Conservation (phyloP, 2,797 vertebrate genomes). For the Bovichtus diacanthus region DNA sequence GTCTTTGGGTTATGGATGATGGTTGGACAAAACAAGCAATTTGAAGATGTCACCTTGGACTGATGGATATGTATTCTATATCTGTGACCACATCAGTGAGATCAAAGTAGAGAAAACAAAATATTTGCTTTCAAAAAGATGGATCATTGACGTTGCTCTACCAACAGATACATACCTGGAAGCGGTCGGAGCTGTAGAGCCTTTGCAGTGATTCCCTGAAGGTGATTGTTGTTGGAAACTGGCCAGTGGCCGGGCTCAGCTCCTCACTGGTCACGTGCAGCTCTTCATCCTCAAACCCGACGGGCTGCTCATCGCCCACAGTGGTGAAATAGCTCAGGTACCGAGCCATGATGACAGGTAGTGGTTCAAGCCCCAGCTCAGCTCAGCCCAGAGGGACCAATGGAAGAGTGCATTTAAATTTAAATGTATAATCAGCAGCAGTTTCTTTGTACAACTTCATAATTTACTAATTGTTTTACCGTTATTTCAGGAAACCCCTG, state of each 20-base stretch:
- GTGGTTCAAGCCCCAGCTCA: background rate
- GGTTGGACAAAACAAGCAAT: background rate
- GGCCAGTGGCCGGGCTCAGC: conserved; percentile 55
- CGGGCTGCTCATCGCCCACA: conserved; percentile 87
- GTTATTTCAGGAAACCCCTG: background rate
- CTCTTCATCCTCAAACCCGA: conserved; percentile 84
- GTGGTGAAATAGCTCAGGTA: conserved; percentile 92
- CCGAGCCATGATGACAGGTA: conserved; percentile 84
- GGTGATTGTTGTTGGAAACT: conserved; percentile 22
- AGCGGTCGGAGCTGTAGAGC: conserved; percentile 89
- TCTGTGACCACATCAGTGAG: background rate
- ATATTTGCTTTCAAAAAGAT: background rate
- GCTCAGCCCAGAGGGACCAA: background rate
- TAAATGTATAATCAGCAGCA: background rate
- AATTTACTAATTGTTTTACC: background rate
- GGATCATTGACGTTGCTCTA: too few species aligned
- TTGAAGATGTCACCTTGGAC: background rate
- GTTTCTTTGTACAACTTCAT: background rate
- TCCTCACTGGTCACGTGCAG: conserved; percentile 67
- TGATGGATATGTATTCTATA: background rate
- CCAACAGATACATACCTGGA: conserved; percentile 87
- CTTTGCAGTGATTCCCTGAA: conserved; percentile 87
- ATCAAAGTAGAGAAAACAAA: background rate
- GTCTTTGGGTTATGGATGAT: background rate
- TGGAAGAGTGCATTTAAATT: background rate